Percentiles rank a stretch among this genome's conserved stretches.
phyloP scores from a whole-genome alignment of 2,113 vertebrate species.

The Castor canadensis region DNA sequence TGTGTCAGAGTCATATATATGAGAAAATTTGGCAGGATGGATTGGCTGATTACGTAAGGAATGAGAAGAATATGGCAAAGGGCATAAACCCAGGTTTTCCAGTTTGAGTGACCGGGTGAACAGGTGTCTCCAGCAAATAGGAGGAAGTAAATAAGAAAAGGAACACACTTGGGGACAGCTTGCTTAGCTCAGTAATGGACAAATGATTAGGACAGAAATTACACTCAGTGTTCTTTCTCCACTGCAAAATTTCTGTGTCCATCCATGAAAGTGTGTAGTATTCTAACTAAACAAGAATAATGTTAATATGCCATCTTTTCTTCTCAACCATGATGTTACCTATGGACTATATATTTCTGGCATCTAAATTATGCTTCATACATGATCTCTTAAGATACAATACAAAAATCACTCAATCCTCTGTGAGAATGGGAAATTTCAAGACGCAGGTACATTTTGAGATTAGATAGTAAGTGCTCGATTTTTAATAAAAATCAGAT shows the following conservation, averaged over 20 bases:
- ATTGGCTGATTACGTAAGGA: conserved; percentile 34
- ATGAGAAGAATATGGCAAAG: conserved; percentile 41
- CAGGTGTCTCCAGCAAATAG: neutral
- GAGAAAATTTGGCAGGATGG: conserved; percentile 14
- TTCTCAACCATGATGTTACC: neutral
- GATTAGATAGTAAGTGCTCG: neutral
- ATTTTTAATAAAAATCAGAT: conserved; percentile 19
- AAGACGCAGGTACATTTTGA: neutral
- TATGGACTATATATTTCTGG: neutral
- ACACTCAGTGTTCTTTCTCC: neutral
- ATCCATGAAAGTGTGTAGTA: neutral
- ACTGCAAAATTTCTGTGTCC: neutral
- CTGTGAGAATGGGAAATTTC: neutral
- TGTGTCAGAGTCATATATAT: neutral
- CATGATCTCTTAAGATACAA: neutral
- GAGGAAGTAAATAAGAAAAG: neutral
- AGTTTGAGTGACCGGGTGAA: neutral
- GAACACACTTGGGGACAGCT: neutral
- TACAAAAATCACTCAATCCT: neutral
- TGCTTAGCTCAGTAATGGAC: neutral
- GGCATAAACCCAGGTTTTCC: neutral
- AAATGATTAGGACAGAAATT: neutral
- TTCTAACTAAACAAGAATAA: neutral
- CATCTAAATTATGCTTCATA: neutral
- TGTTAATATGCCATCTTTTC: neutral